Evolutionary conservation across 2,888 invertebrate species (phyloP), one percentile per base, ranked within the genome.

Genomic region (Fragum whitleyi): DNA sequence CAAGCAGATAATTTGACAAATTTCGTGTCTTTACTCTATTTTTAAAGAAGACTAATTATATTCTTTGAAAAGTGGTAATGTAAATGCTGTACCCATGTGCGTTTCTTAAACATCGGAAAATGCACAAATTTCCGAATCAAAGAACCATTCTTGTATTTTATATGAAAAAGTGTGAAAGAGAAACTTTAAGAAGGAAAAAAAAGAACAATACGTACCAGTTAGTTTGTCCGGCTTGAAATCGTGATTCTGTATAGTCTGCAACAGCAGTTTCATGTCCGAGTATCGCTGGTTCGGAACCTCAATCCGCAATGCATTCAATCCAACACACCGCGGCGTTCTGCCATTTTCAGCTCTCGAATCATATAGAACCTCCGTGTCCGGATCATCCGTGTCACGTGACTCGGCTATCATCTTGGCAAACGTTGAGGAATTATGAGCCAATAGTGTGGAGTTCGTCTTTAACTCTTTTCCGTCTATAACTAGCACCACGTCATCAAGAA

Each of bases 161-260:
- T n/a, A n/a, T n/a, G n/a, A n/a, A n/a, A n/a, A n/a, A n/a, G n/a
- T n/a, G n/a, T n/a, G n/a, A n/a, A n/a, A n/a, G n/a, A n/a, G n/a
- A n/a, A n/a, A n/a, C n/a, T n/a, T n/a, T n/a, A n/a, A n/a, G n/a
- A n/a, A n/a, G n/a, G n/a, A n/a, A n/a, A n/a, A n/a, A n/a, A n/a
- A n/a, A n/a, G n/a, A n/a, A n/a, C n/a, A n/a, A n/a, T n/a, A 36
- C 19, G n/a, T 42, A 65, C 65, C 65, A 42, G 65, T 65, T 16
- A 65, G 42, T 42, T 16, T 21, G 2, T 65, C 42, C 16, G 42
- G 65, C n/a, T 42, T 39, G 23, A 23, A 65, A 6, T 42, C 42
- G 26, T 42, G 3, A 21, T 65, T 39, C 11, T 65, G 21, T 39
- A 65, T 42, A 14, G 21, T 21, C 21, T 23, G 32, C 2, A 65